phyloP scores from a whole-genome alignment of 2,113 vertebrate species.

The Chionomys nivalis region DNA sequence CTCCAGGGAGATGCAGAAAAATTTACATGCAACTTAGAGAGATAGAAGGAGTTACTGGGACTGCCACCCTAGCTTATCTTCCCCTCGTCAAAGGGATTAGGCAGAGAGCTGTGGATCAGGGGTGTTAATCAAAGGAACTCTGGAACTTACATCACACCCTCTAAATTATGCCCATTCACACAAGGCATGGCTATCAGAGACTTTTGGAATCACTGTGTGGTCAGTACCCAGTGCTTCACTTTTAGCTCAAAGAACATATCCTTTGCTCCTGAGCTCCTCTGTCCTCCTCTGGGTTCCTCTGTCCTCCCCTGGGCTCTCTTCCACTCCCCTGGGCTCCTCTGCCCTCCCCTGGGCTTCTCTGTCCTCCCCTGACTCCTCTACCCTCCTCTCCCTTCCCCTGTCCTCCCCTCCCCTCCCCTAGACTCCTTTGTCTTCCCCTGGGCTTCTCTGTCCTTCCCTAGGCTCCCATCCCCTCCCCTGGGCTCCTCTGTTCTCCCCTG shows the following conservation, averaged over 20 bases:
- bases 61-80: conserved; percentile 62
- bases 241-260: conserved; percentile 48
- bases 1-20: conserved; percentile 78
- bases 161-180: conserved; percentile 39
- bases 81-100: conserved; percentile 72
- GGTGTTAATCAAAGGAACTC: conserved; percentile 76
- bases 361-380: not conserved
- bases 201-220: conserved; percentile 64
- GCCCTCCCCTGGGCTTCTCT: not conserved
- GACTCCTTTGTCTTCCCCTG: too few species aligned
- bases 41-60: conserved; percentile 73
- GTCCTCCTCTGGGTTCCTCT: not conserved
- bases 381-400: too few species aligned
- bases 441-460: too few species aligned
- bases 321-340: too few species aligned
- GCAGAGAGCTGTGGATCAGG: conserved; percentile 70
- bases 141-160: conserved; percentile 68
- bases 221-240: conserved; percentile 16
- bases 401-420: too few species aligned
- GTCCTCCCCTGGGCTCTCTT: not conserved
- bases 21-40: conserved; percentile 68
- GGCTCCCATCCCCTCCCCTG: too few species aligned
- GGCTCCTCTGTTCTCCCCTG: not conserved
- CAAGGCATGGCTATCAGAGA: not conserved
- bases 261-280: not conserved